A percentile compares a stretch with the other conserved stretches of the same genome.
These are phyloP conservation scores for Carettochelys insculpta DNA, from an alignment of 2,113 vertebrate genomes.

Conservation along the genomic window DNA sequence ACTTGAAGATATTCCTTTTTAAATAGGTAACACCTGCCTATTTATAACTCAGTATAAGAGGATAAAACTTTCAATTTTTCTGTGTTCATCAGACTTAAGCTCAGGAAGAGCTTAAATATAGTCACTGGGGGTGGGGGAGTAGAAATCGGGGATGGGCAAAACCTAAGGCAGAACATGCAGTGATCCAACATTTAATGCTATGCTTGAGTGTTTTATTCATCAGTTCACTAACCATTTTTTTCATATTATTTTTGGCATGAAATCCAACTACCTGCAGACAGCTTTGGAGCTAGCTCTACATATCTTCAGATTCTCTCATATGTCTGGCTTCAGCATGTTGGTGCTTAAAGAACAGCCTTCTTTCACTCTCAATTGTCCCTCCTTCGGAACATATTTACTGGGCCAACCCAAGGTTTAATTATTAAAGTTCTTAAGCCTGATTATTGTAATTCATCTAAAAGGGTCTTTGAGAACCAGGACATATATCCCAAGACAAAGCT, in stretches of 20 bases:
- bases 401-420: neutral
- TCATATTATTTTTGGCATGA: neutral
- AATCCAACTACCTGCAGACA: neutral
- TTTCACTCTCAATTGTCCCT: neutral
- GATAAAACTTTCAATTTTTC: neutral
- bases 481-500: too few relatives aligned
- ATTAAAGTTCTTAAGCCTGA: neutral
- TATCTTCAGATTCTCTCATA: neutral
- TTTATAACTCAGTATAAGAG: neutral
- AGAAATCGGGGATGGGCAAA: neutral
- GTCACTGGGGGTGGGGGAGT: neutral
- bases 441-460: neutral
- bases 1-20: neutral
- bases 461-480: too few relatives aligned
- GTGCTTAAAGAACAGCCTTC: neutral
- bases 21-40: neutral
- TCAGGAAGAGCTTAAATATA: neutral
- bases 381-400: neutral
- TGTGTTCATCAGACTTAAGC: neutral
- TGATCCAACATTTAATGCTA: neutral
- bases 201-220: neutral
- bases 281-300: neutral
- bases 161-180: neutral
- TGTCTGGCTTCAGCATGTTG: neutral
- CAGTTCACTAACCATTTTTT: neutral